These are phyloP conservation scores for Myrmophylax atrothorax DNA, from an alignment of 2,113 vertebrate genomes.

Conservation along the genomic window DNA sequence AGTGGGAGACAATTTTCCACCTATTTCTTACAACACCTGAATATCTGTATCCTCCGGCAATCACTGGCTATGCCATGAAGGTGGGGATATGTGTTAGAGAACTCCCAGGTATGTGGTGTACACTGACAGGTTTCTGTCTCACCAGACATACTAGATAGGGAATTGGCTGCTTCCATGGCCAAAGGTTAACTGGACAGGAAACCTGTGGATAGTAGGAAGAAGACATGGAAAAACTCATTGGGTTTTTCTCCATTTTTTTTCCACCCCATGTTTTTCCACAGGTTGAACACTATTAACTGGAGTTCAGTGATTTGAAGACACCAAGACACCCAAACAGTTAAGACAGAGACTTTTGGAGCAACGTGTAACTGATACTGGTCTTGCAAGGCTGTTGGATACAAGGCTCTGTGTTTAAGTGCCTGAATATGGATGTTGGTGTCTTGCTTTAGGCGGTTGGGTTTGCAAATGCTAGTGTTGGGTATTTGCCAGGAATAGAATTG, in stretches of 20 bases:
- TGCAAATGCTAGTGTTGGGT: slow-evolving; percentile 31
- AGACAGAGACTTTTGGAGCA: background rate
- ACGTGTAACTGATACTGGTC: background rate
- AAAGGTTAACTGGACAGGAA: background rate
- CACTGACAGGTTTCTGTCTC: background rate
- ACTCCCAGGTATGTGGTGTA: background rate
- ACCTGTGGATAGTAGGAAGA: background rate
- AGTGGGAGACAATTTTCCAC: background rate
- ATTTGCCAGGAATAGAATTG: slow-evolving; percentile 34
- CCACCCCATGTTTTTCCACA: background rate
- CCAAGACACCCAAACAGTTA: slow-evolving; percentile 7
- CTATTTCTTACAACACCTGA: background rate
- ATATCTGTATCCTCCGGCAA: background rate
- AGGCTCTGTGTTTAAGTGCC: background rate
- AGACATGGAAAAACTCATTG: background rate
- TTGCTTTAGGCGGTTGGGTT: background rate
- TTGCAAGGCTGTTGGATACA: background rate
- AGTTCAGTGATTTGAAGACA: background rate
- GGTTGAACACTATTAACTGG: background rate
- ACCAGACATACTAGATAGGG: background rate
- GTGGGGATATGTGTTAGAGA: background rate
- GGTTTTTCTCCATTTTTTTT: background rate
- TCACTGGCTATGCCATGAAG: accelerated
- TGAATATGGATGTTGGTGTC: slow-evolving; percentile 5
- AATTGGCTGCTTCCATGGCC: background rate